A percentile compares a stretch with the other conserved stretches of the same genome.
Evolutionary conservation across 2,888 invertebrate genomes (phyloP).

Genomic region (Suillia variegata): DNA sequence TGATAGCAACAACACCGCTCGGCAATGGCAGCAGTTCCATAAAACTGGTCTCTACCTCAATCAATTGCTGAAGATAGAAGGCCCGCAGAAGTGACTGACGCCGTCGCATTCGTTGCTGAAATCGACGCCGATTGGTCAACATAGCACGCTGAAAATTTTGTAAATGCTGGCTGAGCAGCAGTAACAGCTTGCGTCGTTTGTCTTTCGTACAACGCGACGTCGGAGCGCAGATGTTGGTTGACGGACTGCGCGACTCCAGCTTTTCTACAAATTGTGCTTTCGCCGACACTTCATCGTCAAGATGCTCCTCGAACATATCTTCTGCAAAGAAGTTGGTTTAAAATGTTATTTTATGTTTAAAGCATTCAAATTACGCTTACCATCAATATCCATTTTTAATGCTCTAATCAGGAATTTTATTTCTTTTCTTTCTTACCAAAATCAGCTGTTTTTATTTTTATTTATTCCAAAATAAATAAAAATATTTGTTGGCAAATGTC

Average conservation of each 20-base stretch:
- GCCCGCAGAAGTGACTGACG: slow-evolving; percentile 43
- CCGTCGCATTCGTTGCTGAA: slow-evolving; percentile 41
- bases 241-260: too few relatives aligned
- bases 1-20: neutral
- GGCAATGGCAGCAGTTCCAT: slow-evolving; percentile 42
- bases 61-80: slow-evolving; percentile 49
- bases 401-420: too few relatives aligned
- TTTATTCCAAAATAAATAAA: too few relatives aligned
- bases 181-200: slow-evolving; percentile 19
- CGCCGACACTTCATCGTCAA: slow-evolving; percentile 26
- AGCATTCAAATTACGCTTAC: slow-evolving; percentile 8
- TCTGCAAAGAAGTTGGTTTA: slow-evolving; percentile 1
- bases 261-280: too few relatives aligned
- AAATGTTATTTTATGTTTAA: neutral
- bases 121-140: slow-evolving; percentile 45
- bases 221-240: too few relatives aligned
- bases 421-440: too few relatives aligned
- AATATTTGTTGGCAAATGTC: too few relatives aligned
- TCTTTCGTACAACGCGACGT: too few relatives aligned
- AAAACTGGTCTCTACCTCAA: slow-evolving; percentile 49
- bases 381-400: slow-evolving; percentile 19
- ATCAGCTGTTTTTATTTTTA: too few relatives aligned
- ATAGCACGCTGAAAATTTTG: slow-evolving; percentile 48
- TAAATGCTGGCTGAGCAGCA: slow-evolving; percentile 43
- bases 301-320: slow-evolving; percentile 22